Evolutionary conservation across 2,797 vertebrate species (phyloP), one percentile per base, ranked within the genome.

Genomic region (Lutjanus campechanus): DNA sequence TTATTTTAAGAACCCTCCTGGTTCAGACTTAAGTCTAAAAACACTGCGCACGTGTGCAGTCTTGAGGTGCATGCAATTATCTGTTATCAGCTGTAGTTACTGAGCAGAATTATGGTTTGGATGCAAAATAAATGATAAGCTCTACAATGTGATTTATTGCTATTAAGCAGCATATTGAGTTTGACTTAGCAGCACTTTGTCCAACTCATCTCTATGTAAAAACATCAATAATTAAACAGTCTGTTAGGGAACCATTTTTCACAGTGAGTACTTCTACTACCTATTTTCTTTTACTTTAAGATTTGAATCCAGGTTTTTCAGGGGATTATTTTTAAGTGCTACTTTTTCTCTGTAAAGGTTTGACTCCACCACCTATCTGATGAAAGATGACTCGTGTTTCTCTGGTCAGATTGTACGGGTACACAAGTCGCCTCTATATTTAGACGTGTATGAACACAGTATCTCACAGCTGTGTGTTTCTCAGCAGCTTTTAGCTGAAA

Each of bases 401-500:
- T 61, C 10, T 19, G 16, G 46, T 66, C 59, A 76, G 55, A 64
- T 49, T 69, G n/a, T 13, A 58, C 60, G 61, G 20, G n/a, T 46
- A 64, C n/a, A 69, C 22, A 20, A 29, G 20, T 59, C 67, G 12
- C 2, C 0, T 43, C 60, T 84, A 73, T 83, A 64, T 80, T 76
- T 84, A 85, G 76, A 77, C 50, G 19, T 29, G 43, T 71, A 16
- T 40, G 41, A 29, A 50, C 3, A 75, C 11, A 11, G 55, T 70
- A 50, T 79, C 58, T 73, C 51, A 69, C 87, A 88, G 71, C 84
- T 89, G 88, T 56, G 44, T 51, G 55, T 17, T 85, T 91, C 85
- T 65, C 84, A 89, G 61, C 56, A 68, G 4, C 56, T 44, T 17
- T 78, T 73, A 56, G 12, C 7, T 3, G n/a, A 25, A 64, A 71